Percentiles rank a stretch among this genome's conserved stretches.
Evolutionary conservation across 2,113 vertebrate genomes (phyloP).

Genomic region (Herpailurus yagouaroundi): DNA sequence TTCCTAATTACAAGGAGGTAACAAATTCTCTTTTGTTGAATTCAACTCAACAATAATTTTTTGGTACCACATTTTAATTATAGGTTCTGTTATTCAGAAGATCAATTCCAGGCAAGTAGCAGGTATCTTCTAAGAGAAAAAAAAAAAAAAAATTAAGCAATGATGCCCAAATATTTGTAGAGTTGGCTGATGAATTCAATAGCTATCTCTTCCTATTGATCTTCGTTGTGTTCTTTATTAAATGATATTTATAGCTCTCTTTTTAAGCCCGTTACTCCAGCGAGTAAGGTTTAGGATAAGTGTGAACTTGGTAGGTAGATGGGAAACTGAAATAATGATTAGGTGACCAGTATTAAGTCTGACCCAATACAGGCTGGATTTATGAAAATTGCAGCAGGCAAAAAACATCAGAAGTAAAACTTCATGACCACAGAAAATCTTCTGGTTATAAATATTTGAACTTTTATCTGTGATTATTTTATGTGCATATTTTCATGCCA

Average conservation of each 20-base stretch:
- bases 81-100: slow-evolving; percentile 8
- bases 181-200: not conserved
- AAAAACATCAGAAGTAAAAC: slow-evolving; percentile 12
- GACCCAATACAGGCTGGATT: not conserved
- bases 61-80: slow-evolving; percentile 17
- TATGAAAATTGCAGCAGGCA: not conserved
- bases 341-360: not conserved
- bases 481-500: not conserved
- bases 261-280: not conserved
- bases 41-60: slow-evolving; percentile 16
- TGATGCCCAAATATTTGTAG: not conserved
- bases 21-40: not conserved
- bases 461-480: not conserved
- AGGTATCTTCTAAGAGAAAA: not conserved
- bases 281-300: not conserved
- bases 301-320: not conserved
- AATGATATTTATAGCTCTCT: not conserved
- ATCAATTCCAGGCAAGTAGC: not conserved
- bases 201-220: not conserved
- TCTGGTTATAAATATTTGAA: slow-evolving; percentile 2
- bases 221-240: not conserved
- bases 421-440: not conserved
- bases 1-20: not conserved
- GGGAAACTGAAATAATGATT: not conserved
- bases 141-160: not conserved